Conservation (phyloP, 2,888 invertebrate genomes). For the Acleris holmiana region DNA sequence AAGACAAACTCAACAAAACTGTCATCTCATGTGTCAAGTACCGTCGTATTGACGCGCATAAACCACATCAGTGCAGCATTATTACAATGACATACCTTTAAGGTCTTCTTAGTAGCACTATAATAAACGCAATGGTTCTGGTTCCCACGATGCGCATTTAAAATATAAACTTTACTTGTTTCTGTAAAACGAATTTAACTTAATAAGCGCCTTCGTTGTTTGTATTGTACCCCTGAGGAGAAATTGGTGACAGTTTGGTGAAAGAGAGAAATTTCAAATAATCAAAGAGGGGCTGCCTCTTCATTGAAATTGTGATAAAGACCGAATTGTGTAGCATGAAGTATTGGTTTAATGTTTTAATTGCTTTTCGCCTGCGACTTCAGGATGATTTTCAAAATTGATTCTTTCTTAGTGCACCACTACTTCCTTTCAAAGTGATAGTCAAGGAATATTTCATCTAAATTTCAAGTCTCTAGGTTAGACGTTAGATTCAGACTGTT, state of each 20-base stretch:
- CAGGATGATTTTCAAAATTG: too few relatives aligned
- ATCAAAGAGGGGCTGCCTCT: constrained; percentile 16
- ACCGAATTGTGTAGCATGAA: too few relatives aligned
- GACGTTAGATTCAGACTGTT: background rate
- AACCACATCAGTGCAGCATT: constrained; percentile 48
- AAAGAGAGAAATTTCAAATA: constrained; percentile 35
- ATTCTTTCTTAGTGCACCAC: background rate
- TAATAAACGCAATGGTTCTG: constrained; percentile 22
- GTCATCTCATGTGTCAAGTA: constrained; percentile 50
- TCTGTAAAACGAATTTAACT: background rate
- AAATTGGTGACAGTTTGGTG: constrained; percentile 20
- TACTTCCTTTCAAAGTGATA: background rate
- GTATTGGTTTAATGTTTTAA: too few relatives aligned
- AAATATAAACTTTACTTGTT: constrained; percentile 4
- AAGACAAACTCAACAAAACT: constrained; percentile 54
- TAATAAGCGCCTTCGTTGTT: background rate
- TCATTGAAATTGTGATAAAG: constrained; percentile 29
- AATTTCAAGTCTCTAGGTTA: background rate
- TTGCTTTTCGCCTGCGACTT: too few relatives aligned
- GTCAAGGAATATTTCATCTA: background rate
- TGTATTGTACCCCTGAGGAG: constrained; percentile 2
- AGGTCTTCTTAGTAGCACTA: constrained; percentile 40
- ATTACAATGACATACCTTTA: constrained; percentile 37
- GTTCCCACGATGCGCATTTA: constrained; percentile 37
- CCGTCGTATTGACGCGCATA: constrained; percentile 48